These are phyloP conservation scores for Biston betularia DNA, from an alignment of 2,888 invertebrate species.

Conservation along the genomic window DNA sequence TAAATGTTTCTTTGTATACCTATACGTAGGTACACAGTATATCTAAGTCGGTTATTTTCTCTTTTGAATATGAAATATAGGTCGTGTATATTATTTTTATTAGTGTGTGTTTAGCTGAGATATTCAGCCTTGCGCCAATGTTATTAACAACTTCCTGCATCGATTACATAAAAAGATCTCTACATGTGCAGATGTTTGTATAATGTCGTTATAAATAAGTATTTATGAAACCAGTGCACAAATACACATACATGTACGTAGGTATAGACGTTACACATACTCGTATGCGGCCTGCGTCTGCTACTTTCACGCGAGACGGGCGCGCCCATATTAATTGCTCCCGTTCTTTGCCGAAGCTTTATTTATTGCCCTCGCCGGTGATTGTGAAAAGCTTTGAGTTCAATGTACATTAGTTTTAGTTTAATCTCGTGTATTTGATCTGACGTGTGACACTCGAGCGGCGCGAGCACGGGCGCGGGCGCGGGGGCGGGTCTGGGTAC, in stretches of 20 bases:
- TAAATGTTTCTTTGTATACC: constrained; percentile 59
- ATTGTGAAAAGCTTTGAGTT: constrained; percentile 83
- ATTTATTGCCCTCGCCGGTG: constrained; percentile 82
- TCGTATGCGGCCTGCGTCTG: constrained; percentile 66
- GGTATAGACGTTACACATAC: constrained; percentile 58
- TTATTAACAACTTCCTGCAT: constrained; percentile 34
- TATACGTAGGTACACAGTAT: constrained; percentile 20
- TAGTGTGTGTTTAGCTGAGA: constrained; percentile 1
- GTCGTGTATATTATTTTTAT: constrained; percentile 12
- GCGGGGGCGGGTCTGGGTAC: constrained; percentile 28
- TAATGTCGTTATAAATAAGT: constrained; percentile 39
- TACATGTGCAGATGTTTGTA: constrained; percentile 32
- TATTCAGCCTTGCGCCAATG: constrained; percentile 22
- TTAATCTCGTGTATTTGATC: constrained; percentile 80
- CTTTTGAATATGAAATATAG: constrained; percentile 20
- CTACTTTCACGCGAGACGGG: constrained; percentile 82
- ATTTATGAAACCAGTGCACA: constrained; percentile 35
- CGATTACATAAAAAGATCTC: constrained; percentile 36
- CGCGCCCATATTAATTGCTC: constrained; percentile 86
- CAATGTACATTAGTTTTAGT: constrained; percentile 82
- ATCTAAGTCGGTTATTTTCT: constrained; percentile 32
- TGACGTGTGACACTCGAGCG: constrained; percentile 77
- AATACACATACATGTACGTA: constrained; percentile 49
- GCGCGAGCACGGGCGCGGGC: constrained; percentile 33
- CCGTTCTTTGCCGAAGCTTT: constrained; percentile 84